Evolutionary conservation across 2,888 invertebrate species (phyloP).

Genomic region (Caenorhabditis auriculariae): DNA sequence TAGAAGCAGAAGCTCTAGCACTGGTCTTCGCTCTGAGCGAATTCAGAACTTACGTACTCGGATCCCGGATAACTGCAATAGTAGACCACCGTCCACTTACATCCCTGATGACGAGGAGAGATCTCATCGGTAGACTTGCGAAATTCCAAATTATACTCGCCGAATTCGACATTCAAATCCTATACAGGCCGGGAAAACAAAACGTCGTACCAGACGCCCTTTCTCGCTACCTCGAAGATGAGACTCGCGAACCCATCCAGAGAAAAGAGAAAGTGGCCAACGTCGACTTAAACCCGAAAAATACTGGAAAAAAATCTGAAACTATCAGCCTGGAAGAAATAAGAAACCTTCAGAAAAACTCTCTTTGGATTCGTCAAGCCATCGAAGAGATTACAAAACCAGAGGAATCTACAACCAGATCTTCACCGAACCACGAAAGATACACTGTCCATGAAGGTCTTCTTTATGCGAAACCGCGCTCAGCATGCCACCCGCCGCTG

Average conservation of each 20-base stretch:
- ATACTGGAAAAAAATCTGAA: neutral
- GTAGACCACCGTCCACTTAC: slow-evolving; percentile 13
- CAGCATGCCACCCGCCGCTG: neutral
- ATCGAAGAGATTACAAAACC: neutral
- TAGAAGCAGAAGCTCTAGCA: slow-evolving; percentile 18
- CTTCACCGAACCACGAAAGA: neutral
- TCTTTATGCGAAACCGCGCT: slow-evolving; percentile 3
- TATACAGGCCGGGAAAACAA: slow-evolving; percentile 26
- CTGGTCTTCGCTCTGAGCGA: slow-evolving; percentile 2
- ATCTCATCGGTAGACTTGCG: slow-evolving; percentile 6
- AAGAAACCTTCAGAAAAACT: no score
- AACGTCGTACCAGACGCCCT: slow-evolving; percentile 34
- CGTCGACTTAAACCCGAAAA: neutral
- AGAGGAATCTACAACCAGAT: neutral
- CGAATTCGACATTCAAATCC: slow-evolving; percentile 21
- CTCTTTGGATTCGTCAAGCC: neutral
- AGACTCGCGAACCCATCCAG: slow-evolving; percentile 2
- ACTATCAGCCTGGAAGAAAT: neutral
- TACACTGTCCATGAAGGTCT: slow-evolving; percentile 2
- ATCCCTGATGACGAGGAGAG: slow-evolving; percentile 1
- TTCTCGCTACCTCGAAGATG: slow-evolving; percentile 9
- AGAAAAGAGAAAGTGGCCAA: neutral
- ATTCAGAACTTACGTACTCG: slow-evolving; percentile 12
- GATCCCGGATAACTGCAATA: slow-evolving; percentile 1
- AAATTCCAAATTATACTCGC: slow-evolving; percentile 8